Base-by-base conservation (phyloP, 1,140 invertebrate genomes). In the Drosophila saltans region DNA sequence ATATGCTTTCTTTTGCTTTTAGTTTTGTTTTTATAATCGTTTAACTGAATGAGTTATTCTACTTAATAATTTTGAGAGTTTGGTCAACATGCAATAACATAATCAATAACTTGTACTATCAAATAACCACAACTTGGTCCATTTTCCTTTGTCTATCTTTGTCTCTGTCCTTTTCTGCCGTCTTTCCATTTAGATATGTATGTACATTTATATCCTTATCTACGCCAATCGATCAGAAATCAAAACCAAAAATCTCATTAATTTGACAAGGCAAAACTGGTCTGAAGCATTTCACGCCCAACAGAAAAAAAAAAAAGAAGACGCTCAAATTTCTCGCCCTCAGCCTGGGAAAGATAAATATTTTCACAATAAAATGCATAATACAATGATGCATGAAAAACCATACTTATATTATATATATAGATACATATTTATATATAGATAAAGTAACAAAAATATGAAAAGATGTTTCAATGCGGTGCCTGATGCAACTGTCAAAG, bases 231-330 rank as follows among this genome's bases (percentile, higher is more conserved):
- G 80, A 86, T 86, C 83, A 86, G 80, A 86, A 88, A 86, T 86
- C 83, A 86, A 83, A 86, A 88, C 72, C 71, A 65, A 57, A 78
- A 86, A 86, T 86, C 83, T 83, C 83, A 86, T 86, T 86, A 86
- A 86, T 83, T 75, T 83, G 83, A 86, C 83, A 86, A 74, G 74
- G 66, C 16, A 11, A 40, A 26, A 67, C 40, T 21, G 48, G 39
- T 57, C 39, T 52, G 56, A 36, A 58, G 41, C 67, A 57, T 39
- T 68, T 68, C 57, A 58, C 64, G 21, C 48, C 48, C 48, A 64
- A 72, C n/a, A 28, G 24, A 11, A 61, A 36, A 36, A 30, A 30
- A 30, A 30, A 0, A 30, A n/a, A 39, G 16, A 10, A 26, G 33
- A n/a, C 43, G 57, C 61, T 79, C 76, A 52, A 65, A 72, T 76